A percentile compares a stretch with the other conserved stretches of the same genome.
phyloP scores from a whole-genome alignment of 2,113 vertebrate species.

The Rhabdomys dilectus region DNA sequence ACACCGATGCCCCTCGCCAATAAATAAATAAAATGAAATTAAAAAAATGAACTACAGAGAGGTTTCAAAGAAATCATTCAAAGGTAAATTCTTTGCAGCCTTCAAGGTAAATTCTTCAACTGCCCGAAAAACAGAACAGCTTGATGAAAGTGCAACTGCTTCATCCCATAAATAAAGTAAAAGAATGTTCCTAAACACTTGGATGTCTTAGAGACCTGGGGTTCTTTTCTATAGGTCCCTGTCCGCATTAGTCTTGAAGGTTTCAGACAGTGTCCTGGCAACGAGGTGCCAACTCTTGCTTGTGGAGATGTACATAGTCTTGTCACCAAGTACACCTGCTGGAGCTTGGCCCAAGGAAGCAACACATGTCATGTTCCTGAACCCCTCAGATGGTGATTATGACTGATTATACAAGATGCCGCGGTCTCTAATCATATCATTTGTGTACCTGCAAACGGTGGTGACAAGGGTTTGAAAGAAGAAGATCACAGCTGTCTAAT shows the following conservation, averaged over 20 bases:
- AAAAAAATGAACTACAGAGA: neutral
- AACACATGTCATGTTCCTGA: conserved; percentile 83
- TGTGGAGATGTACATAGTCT: fast-evolving
- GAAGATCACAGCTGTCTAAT: conserved; percentile 87
- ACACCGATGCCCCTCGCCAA: neutral
- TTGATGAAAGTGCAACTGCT: neutral
- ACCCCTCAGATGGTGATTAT: conserved; percentile 86
- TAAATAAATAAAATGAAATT: neutral
- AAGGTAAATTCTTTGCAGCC: neutral
- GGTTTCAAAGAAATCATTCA: neutral
- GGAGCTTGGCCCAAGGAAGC: conserved; percentile 81
- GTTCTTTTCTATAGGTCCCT: neutral
- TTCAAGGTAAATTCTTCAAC: neutral
- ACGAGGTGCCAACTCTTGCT: conserved; percentile 67
- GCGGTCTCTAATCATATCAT: conserved; percentile 88
- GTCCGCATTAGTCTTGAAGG: fast-evolving
- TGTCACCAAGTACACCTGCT: conserved; percentile 72
- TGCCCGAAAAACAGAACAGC: neutral
- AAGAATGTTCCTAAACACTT: conserved; percentile 55
- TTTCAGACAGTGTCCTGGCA: conserved; percentile 60
- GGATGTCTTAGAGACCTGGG: neutral
- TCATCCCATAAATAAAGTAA: conserved; percentile 71
- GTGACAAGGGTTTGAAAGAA: conserved; percentile 88
- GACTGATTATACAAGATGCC: conserved; percentile 86
- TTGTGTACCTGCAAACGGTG: conserved; percentile 83